These are phyloP conservation scores for Pelagia noctiluca DNA, from an alignment of 30 jellyfish, hydroid and myxozoan genomes.

Conservation along the genomic window DNA sequence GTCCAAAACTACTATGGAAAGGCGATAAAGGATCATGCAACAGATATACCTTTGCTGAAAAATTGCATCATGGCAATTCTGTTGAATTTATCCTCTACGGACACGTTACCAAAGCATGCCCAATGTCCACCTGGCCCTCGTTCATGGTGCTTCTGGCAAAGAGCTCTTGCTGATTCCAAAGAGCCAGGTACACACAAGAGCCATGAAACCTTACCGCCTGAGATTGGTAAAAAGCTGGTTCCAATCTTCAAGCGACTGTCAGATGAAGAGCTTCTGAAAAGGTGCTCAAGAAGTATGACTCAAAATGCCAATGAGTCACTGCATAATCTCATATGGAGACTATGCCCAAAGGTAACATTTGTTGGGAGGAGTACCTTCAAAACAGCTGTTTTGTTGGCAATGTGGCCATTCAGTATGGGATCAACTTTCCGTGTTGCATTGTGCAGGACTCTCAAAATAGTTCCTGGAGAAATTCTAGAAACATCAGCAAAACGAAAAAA, in stretches of 20 bases:
- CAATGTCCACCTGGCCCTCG: conserved; percentile 13
- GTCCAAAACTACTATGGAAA: conserved; percentile 1
- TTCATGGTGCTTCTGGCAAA: conserved; percentile 24
- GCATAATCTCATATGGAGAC: conserved; percentile 11
- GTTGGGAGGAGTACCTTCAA: no score
- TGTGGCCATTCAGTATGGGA: no score
- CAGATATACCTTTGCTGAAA: not conserved
- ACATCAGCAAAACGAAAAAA: no score
- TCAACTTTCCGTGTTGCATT: no score
- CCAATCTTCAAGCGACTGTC: not conserved
- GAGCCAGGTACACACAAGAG: not conserved
- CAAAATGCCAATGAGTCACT: conserved; percentile 25
- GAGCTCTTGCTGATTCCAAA: conserved; percentile 9
- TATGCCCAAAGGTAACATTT: conserved; percentile 9
- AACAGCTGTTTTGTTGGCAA: no score
- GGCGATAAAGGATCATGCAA: not conserved
- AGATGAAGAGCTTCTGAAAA: conserved; percentile 23
- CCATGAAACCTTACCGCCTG: not conserved
- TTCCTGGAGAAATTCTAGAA: no score
- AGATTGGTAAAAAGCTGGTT: conserved; percentile 7
- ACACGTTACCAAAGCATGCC: conserved; percentile 12
- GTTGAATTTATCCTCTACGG: conserved; percentile 21
- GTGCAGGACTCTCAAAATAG: no score
- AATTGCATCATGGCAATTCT: not conserved
- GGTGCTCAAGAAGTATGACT: conserved; percentile 21